Conservation (phyloP, 2,888 invertebrate genomes). For the Tachina grossa region DNA sequence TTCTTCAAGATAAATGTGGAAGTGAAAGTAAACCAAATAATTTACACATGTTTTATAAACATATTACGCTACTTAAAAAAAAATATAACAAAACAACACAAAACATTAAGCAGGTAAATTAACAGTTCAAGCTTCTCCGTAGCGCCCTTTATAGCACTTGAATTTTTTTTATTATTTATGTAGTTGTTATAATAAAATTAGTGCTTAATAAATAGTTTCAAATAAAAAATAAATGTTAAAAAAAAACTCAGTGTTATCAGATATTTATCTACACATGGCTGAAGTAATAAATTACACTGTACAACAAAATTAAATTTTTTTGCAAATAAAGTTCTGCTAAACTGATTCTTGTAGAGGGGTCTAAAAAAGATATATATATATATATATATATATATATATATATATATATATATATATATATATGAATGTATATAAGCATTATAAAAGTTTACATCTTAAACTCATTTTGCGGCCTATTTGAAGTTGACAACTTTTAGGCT, state of each 20-base stretch:
- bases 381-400: no score
- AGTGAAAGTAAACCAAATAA: slow-evolving; percentile 60
- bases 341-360: no score
- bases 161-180: not conserved
- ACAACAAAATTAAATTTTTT: no score
- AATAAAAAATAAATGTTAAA: not conserved
- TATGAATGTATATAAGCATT: no score
- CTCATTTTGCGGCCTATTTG: no score
- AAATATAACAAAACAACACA: not conserved
- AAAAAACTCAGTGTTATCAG: not conserved
- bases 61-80: slow-evolving; percentile 15
- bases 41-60: not conserved
- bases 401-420: no score
- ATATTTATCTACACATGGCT: not conserved
- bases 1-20: slow-evolving; percentile 17
- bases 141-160: slow-evolving; percentile 32
- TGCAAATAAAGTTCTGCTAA: no score
- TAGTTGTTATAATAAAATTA: slow-evolving; percentile 9
- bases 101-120: slow-evolving; percentile 8
- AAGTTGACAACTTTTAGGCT: no score
- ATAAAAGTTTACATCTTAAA: no score
- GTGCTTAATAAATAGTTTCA: not conserved
- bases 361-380: no score
- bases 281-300: not conserved
- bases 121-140: not conserved